Base-by-base conservation (phyloP, 2,888 invertebrate genomes). In the Cosmia trapezina region DNA sequence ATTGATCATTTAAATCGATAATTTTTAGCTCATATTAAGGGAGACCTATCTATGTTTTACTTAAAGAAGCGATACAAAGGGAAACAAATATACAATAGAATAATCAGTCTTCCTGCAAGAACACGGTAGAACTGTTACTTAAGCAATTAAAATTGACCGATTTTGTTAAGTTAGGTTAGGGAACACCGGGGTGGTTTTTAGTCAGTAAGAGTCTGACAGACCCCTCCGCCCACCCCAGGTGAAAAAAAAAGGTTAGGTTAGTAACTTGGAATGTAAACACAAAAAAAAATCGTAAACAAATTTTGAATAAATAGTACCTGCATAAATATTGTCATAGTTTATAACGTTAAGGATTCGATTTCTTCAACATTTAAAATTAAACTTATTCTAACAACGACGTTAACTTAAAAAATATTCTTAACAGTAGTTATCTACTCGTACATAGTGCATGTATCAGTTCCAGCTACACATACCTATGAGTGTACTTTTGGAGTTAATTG, bases 271-370 rank as follows among this genome's bases (percentile, higher is more conserved):
- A 75, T 68, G 75, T 70, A 56, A 74, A 76, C n/a, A 63, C 6
- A 51, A 12, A 76, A 75, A 68, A 33, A 14, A 70, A 61, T 64
- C 17, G 37, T 53, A 62, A 76, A 75, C 11, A 17, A 60, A 66
- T 73, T 66, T 76, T 17, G 70, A 85, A 81, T 70, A 72, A 78
- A 79, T 81, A 81, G 76, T 87, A 91, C 91, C 93, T 91, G 91
- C 91, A 90, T 86, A 86, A 81, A 91, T 91, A 91, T 91, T 91
- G 91, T 91, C 91, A 89, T 86, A 86, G 87, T 88, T 89, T 75
- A 79, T 85, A 74, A 83, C 77, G 70, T 84, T 73, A 83, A 83
- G 76, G 75, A 76, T 86, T 86, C 74, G 62, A 78, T 80, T 78
- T 83, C 79, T 73, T 80, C 66, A 82, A 83, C 76, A 79, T 79